Conservation (phyloP, 2,113 vertebrate genomes). For the Archocentrus centrarchus region DNA sequence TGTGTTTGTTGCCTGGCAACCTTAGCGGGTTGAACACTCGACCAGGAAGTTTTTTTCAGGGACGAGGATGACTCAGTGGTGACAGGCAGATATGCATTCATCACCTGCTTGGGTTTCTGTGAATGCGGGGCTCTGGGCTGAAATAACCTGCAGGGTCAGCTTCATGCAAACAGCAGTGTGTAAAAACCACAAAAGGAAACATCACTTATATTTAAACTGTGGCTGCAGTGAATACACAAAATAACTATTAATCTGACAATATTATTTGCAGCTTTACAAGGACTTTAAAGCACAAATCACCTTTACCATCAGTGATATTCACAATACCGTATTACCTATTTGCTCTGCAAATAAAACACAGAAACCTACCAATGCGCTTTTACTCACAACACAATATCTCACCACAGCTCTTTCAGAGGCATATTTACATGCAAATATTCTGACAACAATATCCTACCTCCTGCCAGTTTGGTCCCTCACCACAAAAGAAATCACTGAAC, state of each 20-base stretch:
- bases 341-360: not conserved
- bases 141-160: slow-evolving; percentile 17
- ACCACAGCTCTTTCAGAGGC: not conserved
- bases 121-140: not conserved
- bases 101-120: slow-evolving; percentile 22
- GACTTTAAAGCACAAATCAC: not conserved
- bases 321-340: not conserved
- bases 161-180: not conserved
- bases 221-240: not conserved
- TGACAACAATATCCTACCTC: slow-evolving; percentile 13
- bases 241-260: not conserved
- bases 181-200: not conserved
- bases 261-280: not conserved
- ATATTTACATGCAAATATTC: slow-evolving; percentile 11
- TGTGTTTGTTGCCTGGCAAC: slow-evolving; percentile 65
- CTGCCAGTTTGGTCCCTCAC: not conserved
- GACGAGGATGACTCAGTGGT: slow-evolving; percentile 44
- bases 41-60: slow-evolving; percentile 32
- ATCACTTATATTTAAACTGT: not conserved
- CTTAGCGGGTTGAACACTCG: slow-evolving; percentile 32
- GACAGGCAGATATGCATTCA: slow-evolving; percentile 28
- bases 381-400: not conserved
- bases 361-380: not conserved
- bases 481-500: not conserved
- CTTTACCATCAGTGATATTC: not conserved